phyloP scores from a whole-genome alignment of 2,797 vertebrate genomes.

The Gadopsis marmoratus region DNA sequence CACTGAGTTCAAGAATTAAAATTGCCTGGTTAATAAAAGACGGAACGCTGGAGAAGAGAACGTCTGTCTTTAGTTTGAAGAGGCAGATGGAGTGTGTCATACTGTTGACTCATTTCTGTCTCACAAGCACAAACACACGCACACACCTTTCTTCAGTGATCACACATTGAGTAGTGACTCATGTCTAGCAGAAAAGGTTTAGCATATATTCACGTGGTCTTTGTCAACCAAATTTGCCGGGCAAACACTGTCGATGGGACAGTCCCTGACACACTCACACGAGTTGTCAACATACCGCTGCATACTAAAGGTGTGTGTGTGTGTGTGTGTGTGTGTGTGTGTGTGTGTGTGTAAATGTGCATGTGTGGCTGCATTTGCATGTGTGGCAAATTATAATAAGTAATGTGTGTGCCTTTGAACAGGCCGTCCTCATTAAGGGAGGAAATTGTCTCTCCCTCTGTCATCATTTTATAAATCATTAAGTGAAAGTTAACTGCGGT shows the following conservation, averaged over 20 bases:
- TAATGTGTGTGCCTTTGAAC: conserved; percentile 58
- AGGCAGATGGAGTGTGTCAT: conserved; percentile 70
- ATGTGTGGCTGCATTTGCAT: conserved; percentile 47
- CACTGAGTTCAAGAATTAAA: conserved; percentile 64
- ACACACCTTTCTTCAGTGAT: conserved; percentile 54
- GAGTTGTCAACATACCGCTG: conserved; percentile 40
- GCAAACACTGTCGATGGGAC: conserved; percentile 42
- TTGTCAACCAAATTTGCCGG: conserved; percentile 71
- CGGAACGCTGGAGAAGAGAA: conserved; percentile 52
- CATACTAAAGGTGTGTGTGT: conserved; percentile 30
- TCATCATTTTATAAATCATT: conserved; percentile 76
- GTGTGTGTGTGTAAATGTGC: conserved; percentile 36
- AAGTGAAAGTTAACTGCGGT: conserved; percentile 70
- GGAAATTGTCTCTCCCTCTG: conserved; percentile 67
- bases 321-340: conserved; percentile 35
- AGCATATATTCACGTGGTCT: conserved; percentile 82
- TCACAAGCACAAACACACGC: conserved; percentile 42
- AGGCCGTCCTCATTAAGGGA: conserved; percentile 63
- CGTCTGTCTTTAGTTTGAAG: conserved; percentile 54
- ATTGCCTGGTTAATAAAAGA: conserved; percentile 55
- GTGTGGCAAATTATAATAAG: conserved; percentile 62
- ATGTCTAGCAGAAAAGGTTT: conserved; percentile 77
- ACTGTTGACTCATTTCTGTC: conserved; percentile 63
- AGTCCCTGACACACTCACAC: conserved; percentile 43
- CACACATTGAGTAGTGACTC: conserved; percentile 76